Conservation (phyloP, 92 coral and sea anemone genomes). For the Meandrina meandrites region DNA sequence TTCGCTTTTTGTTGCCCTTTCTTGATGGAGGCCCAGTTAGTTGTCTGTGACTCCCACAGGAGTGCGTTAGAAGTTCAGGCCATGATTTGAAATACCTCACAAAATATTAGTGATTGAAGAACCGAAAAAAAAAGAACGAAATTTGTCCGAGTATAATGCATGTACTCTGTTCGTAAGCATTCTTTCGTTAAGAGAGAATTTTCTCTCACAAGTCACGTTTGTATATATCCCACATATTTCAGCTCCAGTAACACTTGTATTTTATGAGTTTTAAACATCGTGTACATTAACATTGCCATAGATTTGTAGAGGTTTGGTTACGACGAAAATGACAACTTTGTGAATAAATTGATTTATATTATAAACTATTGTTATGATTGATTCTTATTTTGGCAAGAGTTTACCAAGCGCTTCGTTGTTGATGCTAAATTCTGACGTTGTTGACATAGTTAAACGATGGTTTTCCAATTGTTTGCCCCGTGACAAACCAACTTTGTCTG, state of each 20-base stretch:
- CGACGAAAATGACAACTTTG: conserved; percentile 66
- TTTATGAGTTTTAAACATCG: conserved; percentile 56
- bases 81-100: neutral
- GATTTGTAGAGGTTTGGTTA: conserved; percentile 82
- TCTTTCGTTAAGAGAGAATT: conserved; percentile 33
- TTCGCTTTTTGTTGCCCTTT: conserved; percentile 25
- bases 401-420: neutral
- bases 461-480: neutral
- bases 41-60: neutral
- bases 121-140: neutral
- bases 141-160: conserved; percentile 1
- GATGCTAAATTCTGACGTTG: neutral
- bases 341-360: conserved; percentile 73
- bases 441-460: neutral
- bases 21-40: conserved; percentile 35
- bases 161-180: conserved; percentile 31
- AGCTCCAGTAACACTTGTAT: conserved; percentile 37
- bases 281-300: conserved; percentile 71
- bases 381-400: neutral
- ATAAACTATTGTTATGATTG: neutral
- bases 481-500: neutral
- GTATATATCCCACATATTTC: conserved; percentile 41
- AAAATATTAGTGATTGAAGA: conserved; percentile 9
- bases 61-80: conserved; percentile 12
- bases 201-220: conserved; percentile 33